Evolutionary conservation across 2,113 vertebrate species (phyloP).

Genomic region (Bubalus kerabau): DNA sequence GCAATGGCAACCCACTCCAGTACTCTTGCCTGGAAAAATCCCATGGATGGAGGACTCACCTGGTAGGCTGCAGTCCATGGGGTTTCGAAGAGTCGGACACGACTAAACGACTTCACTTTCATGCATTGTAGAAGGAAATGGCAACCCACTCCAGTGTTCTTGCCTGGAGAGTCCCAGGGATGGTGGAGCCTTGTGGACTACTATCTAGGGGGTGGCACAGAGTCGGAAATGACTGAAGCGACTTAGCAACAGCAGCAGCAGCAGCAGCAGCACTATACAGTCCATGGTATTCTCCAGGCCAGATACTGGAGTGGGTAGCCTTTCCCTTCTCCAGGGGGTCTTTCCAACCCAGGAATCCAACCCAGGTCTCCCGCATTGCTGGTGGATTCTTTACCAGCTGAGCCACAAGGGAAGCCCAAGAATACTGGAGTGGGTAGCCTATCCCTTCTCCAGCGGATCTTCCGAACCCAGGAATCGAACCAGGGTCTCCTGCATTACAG

Average conservation of each 20-base stretch:
- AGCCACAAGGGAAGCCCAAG: background rate
- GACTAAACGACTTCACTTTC: background rate
- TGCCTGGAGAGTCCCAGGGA: background rate
- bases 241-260: background rate
- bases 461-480: background rate
- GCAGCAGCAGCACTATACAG: background rate
- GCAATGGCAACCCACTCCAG: background rate
- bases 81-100: accelerated
- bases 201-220: background rate
- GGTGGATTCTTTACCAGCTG: background rate
- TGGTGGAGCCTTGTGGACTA: background rate
- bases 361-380: accelerated
- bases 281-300: background rate
- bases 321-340: background rate
- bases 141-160: background rate
- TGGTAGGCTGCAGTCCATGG: background rate
- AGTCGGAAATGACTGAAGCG: background rate
- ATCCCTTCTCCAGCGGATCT: background rate
- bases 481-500: background rate
- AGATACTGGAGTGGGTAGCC: background rate
- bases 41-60: accelerated
- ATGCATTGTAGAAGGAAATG: background rate
- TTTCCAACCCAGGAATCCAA: background rate
- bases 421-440: background rate
- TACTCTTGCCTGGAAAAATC: background rate